These are phyloP conservation scores for Monoplex corrugatus DNA, from an alignment of 2,888 invertebrate genomes.

Conservation along the genomic window DNA sequence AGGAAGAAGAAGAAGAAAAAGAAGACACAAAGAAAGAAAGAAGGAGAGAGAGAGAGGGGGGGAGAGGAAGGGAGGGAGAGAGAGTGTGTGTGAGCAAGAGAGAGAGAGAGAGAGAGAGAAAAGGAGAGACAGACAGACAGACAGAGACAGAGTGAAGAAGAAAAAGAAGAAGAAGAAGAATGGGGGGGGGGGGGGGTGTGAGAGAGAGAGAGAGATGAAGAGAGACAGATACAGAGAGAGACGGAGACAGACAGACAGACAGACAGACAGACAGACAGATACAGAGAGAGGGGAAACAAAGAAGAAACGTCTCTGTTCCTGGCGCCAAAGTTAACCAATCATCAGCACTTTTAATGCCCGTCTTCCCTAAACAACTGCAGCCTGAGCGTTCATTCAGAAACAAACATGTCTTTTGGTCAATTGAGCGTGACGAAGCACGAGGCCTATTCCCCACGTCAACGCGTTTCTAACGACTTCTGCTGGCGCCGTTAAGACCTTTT, in stretches of 20 bases:
- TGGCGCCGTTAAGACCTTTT: neutral
- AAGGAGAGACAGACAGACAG: neutral
- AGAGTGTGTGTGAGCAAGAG: neutral
- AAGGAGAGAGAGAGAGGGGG: neutral
- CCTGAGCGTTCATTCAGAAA: neutral
- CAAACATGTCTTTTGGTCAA: constrained; percentile 8
- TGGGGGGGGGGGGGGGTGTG: neutral
- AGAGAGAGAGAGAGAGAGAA: neutral
- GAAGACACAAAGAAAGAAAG: neutral
- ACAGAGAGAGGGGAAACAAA: neutral
- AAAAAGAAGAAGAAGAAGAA: neutral
- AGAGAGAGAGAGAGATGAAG: neutral
- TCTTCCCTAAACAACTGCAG: too few species aligned
- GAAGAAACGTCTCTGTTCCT: too few species aligned
- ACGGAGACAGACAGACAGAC: neutral
- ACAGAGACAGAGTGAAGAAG: neutral
- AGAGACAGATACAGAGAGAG: neutral
- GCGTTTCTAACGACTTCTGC: neutral
- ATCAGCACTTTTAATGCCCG: too few species aligned
- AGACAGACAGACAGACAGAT: too few species aligned
- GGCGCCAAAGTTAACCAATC: too few species aligned
- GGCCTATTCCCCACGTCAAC: neutral
- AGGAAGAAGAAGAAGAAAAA: neutral
- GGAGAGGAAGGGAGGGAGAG: neutral
- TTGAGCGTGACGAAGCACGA: neutral